Conservation (phyloP, 1,140 invertebrate species). For the Papilio glaucus region DNA sequence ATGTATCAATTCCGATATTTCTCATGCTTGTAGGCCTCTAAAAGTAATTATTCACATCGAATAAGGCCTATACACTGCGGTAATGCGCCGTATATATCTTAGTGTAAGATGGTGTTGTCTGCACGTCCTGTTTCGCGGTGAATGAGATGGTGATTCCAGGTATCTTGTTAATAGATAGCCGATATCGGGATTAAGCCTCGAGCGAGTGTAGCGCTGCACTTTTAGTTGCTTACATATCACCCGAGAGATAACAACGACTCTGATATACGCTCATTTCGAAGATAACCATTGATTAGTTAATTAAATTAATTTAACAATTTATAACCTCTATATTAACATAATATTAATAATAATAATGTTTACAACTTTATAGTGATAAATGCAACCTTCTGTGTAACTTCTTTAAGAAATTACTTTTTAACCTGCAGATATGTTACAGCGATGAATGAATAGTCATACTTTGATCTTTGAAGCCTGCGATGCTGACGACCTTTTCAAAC, state of each 20-base stretch:
- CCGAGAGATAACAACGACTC: conserved; percentile 5
- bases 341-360: background rate
- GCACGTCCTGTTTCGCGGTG: conserved; percentile 19
- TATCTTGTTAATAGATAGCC: conserved; percentile 35
- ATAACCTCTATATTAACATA: background rate
- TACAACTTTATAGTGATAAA: too few relatives aligned
- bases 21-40: background rate
- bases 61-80: conserved; percentile 2
- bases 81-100: conserved; percentile 13
- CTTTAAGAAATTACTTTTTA: too few relatives aligned
- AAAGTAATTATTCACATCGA: conserved; percentile 15
- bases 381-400: too few relatives aligned
- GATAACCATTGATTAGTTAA: conserved; percentile 32
- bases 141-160: conserved; percentile 36
- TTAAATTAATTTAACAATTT: background rate
- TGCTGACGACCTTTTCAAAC: too few relatives aligned
- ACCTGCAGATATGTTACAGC: too few relatives aligned
- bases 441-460: too few relatives aligned
- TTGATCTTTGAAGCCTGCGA: too few relatives aligned
- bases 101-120: conserved; percentile 27
- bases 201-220: conserved; percentile 21
- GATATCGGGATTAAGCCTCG: conserved; percentile 33
- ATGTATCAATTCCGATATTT: background rate
- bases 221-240: conserved; percentile 28
- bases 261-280: background rate